These are phyloP conservation scores for Rotaria macrura DNA, from an alignment of 2,888 invertebrate species.

Conservation along the genomic window DNA sequence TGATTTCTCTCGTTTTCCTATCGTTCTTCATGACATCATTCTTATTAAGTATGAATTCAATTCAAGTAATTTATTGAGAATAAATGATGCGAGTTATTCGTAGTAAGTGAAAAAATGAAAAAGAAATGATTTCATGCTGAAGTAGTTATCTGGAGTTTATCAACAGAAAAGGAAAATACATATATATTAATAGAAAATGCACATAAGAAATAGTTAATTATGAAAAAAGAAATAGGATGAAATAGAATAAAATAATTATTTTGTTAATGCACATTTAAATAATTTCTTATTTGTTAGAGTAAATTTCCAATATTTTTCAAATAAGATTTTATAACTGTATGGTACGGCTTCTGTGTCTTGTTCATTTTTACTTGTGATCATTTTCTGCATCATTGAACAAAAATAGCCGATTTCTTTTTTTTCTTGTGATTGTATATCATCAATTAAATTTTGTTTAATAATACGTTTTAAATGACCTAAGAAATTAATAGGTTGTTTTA, in stretches of 20 bases:
- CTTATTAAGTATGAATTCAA: too few relatives aligned
- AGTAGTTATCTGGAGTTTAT: background rate
- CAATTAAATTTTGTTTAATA: background rate
- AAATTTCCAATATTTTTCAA: constrained; percentile 16
- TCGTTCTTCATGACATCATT: too few relatives aligned
- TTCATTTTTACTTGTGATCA: background rate
- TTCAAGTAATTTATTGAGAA: too few relatives aligned
- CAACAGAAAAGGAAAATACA: background rate
- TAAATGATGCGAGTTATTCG: too few relatives aligned
- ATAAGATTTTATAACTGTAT: background rate
- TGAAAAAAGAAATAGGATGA: too few relatives aligned
- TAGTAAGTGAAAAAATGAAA: too few relatives aligned
- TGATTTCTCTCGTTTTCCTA: too few relatives aligned
- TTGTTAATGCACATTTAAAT: background rate
- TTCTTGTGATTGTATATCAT: constrained; percentile 5
- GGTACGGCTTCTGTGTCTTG: background rate
- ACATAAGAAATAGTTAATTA: too few relatives aligned
- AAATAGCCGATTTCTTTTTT: background rate
- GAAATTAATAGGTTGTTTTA: background rate
- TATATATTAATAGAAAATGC: too few relatives aligned
- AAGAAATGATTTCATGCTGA: background rate
- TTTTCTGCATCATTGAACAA: background rate
- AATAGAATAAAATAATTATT: background rate
- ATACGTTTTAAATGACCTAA: background rate
- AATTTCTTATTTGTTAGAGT: background rate